Conservation (phyloP, 2,888 invertebrate species). For the Stomorhina lunata region DNA sequence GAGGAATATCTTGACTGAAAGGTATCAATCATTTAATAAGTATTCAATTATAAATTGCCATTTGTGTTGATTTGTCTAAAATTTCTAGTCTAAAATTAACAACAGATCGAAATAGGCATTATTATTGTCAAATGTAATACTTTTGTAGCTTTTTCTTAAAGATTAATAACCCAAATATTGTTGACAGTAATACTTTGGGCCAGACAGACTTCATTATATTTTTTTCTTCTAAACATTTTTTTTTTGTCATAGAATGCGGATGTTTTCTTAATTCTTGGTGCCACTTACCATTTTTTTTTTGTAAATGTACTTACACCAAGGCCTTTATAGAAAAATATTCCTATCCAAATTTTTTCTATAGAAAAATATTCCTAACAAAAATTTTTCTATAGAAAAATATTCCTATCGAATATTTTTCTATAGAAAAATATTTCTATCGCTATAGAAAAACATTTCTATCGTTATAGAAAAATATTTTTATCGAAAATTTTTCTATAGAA, state of each 20-base stretch:
- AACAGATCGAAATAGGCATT: constrained; percentile 10
- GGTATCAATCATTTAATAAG: constrained; percentile 25
- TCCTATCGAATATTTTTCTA: no score
- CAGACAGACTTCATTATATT: not conserved
- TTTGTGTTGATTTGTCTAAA: not conserved
- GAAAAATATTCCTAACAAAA: no score
- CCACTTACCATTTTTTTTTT: not conserved
- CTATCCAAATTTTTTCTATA: no score
- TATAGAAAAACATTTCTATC: no score
- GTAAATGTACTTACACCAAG: not conserved
- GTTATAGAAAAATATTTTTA: no score
- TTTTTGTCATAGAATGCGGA: constrained; percentile 40
- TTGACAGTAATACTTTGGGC: constrained; percentile 12
- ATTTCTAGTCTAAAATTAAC: not conserved
- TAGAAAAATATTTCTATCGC: no score
- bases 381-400: no score
- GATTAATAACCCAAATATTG: constrained; percentile 35
- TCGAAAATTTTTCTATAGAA: no score
- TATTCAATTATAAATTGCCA: constrained; percentile 24
- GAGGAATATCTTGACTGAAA: not conserved
- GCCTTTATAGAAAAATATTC: no score
- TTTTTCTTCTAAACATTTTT: not conserved
- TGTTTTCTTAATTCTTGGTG: not conserved
- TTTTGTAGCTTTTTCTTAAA: not conserved
- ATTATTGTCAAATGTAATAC: no score